Conservation (phyloP, 2,797 vertebrate species). For the Danio tinwini region DNA sequence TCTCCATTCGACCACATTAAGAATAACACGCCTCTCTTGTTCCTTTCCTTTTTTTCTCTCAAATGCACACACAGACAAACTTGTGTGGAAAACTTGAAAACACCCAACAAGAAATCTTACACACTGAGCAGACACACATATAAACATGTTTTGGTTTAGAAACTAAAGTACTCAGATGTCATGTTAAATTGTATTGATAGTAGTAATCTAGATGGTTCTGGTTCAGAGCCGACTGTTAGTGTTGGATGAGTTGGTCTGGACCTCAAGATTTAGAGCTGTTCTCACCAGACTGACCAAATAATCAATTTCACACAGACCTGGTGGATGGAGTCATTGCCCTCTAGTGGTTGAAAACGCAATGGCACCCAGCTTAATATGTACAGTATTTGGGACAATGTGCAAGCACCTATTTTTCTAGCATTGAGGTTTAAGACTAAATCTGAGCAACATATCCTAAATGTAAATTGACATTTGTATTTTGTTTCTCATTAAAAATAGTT, state of each 20-base stretch:
- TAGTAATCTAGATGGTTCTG: not conserved
- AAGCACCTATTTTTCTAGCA: not conserved
- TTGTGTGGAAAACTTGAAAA: not conserved
- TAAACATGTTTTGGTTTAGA: not conserved
- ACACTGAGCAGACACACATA: not conserved
- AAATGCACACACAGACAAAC: not conserved
- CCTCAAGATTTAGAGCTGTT: conserved; percentile 5
- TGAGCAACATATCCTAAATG: no score
- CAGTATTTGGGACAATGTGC: not conserved
- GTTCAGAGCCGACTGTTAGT: conserved; percentile 17
- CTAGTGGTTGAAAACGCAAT: conserved; percentile 44
- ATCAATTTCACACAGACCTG: not conserved
- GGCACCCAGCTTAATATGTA: not conserved
- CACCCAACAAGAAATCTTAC: not conserved
- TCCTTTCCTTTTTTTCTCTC: not conserved
- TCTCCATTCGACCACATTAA: conserved; percentile 43
- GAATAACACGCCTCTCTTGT: conserved; percentile 48
- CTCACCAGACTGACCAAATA: conserved; percentile 12
- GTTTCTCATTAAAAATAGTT: no score
- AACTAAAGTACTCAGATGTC: not conserved
- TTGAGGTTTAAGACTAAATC: not conserved
- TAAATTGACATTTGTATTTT: no score
- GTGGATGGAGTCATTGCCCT: conserved; percentile 36
- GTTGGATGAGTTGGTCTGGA: not conserved
- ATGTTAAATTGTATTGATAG: conserved; percentile 5